Conservation (phyloP, 2,888 invertebrate genomes). For the Drosophila mimica region DNA sequence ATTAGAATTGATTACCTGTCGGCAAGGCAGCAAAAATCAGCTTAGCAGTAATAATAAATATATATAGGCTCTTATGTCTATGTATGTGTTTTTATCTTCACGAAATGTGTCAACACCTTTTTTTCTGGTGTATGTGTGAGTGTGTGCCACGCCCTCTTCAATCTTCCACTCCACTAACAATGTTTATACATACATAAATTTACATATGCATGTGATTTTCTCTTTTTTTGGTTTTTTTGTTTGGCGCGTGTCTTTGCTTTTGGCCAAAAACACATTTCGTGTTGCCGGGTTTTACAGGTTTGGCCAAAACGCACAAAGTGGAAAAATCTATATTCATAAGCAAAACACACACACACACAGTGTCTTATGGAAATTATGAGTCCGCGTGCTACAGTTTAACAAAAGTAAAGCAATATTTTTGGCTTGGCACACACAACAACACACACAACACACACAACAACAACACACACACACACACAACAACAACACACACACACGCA, state of each 20-base stretch:
- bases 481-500: not conserved
- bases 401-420: slow-evolving; percentile 61
- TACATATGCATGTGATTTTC: slow-evolving; percentile 44
- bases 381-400: slow-evolving; percentile 34
- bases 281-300: slow-evolving; percentile 22
- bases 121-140: slow-evolving; percentile 19
- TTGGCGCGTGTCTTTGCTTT: slow-evolving; percentile 50
- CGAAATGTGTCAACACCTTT: slow-evolving; percentile 76
- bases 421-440: slow-evolving; percentile 3
- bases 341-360: slow-evolving; percentile 15
- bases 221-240: slow-evolving; percentile 10
- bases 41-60: slow-evolving; percentile 63
- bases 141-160: slow-evolving; percentile 48
- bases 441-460: slow-evolving; percentile 4
- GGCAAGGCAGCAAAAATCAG: slow-evolving; percentile 49
- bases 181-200: slow-evolving; percentile 38
- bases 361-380: slow-evolving; percentile 30
- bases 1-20: slow-evolving; percentile 72
- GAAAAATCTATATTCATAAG: slow-evolving; percentile 75
- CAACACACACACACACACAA: slow-evolving; percentile 4
- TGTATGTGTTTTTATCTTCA: slow-evolving; percentile 34
- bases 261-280: slow-evolving; percentile 53
- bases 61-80: not conserved
- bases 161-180: slow-evolving; percentile 43
- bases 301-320: slow-evolving; percentile 36